Percentiles rank a stretch among this genome's conserved stretches.
Evolutionary conservation across 2,797 vertebrate genomes (phyloP).

Genomic region (Gymnopithys bicolor): DNA sequence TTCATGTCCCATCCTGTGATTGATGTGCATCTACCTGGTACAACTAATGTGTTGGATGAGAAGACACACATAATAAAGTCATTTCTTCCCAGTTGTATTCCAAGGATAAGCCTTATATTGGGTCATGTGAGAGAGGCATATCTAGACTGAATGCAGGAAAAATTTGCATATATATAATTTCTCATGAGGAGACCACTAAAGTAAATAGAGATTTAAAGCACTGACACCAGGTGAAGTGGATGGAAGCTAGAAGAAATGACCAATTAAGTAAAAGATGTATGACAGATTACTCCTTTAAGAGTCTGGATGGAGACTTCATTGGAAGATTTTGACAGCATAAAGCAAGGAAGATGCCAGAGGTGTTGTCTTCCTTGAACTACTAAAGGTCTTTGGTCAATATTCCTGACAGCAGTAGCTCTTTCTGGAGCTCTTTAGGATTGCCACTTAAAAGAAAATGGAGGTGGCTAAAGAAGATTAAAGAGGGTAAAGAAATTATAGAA

Average conservation of each 20-base stretch:
- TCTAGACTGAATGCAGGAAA: not conserved
- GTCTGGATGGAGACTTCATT: not conserved
- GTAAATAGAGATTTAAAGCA: not conserved
- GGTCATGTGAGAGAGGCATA: not conserved
- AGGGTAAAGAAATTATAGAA: not conserved
- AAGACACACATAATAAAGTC: not conserved
- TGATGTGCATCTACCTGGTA: not conserved
- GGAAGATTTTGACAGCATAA: not conserved
- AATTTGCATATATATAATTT: not conserved
- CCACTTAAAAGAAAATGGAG: not conserved
- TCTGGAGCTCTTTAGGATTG: not conserved
- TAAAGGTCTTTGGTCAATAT: not conserved
- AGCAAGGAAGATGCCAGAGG: not conserved
- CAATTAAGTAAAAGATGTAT: not conserved
- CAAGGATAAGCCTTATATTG: not conserved
- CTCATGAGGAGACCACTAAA: not conserved
- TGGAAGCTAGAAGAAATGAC: not conserved
- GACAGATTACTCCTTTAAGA: not conserved
- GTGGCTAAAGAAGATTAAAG: not conserved
- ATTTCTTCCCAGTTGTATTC: not conserved
- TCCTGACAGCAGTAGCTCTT: not conserved
- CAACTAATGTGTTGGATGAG: not conserved
- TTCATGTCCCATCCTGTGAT: not conserved
- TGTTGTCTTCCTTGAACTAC: not conserved
- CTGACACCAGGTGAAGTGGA: not conserved